These are phyloP conservation scores for Dimorphilus gyrociliatus DNA, from an alignment of 2,888 invertebrate genomes.

Conservation along the genomic window DNA sequence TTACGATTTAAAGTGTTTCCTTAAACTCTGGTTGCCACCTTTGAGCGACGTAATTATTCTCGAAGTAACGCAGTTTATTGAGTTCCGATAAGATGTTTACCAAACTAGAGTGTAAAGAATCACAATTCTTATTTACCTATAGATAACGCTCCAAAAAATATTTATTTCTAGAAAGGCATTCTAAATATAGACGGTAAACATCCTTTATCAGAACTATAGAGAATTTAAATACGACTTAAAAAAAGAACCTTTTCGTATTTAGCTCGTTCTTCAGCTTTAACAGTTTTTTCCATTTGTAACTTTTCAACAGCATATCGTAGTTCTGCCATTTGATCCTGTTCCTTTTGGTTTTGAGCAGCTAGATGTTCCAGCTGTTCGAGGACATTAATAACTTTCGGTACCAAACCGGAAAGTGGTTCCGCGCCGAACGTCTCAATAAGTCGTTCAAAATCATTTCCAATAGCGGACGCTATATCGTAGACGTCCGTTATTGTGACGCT, in stretches of 20 bases:
- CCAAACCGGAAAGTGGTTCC: conserved; percentile 69
- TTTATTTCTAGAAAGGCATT: too few species aligned
- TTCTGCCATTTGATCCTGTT: conserved; percentile 61
- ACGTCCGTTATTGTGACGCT: conserved; percentile 70
- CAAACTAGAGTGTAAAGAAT: too few species aligned
- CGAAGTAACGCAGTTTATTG: too few species aligned
- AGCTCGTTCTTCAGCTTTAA: conserved; percentile 74
- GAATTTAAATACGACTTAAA: not conserved
- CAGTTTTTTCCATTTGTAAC: conserved; percentile 78
- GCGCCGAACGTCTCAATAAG: conserved; percentile 79
- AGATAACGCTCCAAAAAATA: too few species aligned
- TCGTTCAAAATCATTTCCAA: conserved; percentile 92
- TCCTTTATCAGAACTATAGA: too few species aligned
- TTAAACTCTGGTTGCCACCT: too few species aligned
- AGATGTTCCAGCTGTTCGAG: conserved; percentile 59
- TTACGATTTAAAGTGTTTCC: too few species aligned
- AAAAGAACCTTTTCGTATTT: conserved; percentile 70
- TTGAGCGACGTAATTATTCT: too few species aligned
- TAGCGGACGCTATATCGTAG: conserved; percentile 89
- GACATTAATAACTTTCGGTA: conserved; percentile 86
- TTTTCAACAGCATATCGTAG: conserved; percentile 68
- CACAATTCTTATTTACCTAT: too few species aligned
- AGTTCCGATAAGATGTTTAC: too few species aligned
- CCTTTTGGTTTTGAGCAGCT: conserved; percentile 53
- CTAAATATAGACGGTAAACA: too few species aligned